These are phyloP conservation scores for Chelmon rostratus DNA, from an alignment of 2,797 vertebrate species.

Conservation along the genomic window DNA sequence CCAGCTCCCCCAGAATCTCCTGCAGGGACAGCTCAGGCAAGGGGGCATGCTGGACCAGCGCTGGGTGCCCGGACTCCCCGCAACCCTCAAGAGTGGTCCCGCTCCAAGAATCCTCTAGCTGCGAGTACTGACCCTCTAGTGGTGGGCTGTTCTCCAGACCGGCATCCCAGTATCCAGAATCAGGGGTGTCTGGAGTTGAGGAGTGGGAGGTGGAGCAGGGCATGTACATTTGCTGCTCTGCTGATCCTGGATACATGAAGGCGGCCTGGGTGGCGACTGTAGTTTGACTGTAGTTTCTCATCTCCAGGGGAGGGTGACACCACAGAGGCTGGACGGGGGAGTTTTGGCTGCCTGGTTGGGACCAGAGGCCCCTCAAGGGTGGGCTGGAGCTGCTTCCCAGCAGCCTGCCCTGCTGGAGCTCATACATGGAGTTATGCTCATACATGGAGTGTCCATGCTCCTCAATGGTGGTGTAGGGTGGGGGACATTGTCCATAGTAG, in stretches of 20 bases:
- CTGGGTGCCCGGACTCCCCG: constrained; percentile 8
- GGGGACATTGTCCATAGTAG: constrained; percentile 65
- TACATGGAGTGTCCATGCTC: constrained; percentile 65
- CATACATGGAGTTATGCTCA: constrained; percentile 53
- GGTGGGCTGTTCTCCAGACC: constrained; percentile 61
- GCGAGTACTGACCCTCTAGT: constrained; percentile 14
- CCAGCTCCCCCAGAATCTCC: constrained; percentile 82
- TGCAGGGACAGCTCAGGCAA: constrained; percentile 83
- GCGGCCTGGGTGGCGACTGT: constrained; percentile 41
- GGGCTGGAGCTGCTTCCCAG: constrained; percentile 45
- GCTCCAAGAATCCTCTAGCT: constrained; percentile 68
- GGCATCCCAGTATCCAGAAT: constrained; percentile 80
- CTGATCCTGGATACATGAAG: constrained; percentile 55
- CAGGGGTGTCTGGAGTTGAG: constrained; percentile 78
- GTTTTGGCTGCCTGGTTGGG: constrained; percentile 42
- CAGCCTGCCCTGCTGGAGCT: constrained; percentile 51
- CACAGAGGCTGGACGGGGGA: constrained; percentile 58
- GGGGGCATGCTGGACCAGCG: constrained; percentile 34
- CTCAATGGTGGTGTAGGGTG: constrained; percentile 46
- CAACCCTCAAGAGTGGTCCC: constrained; percentile 23
- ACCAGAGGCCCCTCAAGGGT: constrained; percentile 63
- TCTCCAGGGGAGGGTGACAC: constrained; percentile 65
- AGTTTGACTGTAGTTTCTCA: constrained; percentile 52
- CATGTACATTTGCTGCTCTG: constrained; percentile 64
- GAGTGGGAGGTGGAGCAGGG: constrained; percentile 44